Base-by-base conservation (phyloP, 2,888 invertebrate species). In the Emmelina monodactyla region DNA sequence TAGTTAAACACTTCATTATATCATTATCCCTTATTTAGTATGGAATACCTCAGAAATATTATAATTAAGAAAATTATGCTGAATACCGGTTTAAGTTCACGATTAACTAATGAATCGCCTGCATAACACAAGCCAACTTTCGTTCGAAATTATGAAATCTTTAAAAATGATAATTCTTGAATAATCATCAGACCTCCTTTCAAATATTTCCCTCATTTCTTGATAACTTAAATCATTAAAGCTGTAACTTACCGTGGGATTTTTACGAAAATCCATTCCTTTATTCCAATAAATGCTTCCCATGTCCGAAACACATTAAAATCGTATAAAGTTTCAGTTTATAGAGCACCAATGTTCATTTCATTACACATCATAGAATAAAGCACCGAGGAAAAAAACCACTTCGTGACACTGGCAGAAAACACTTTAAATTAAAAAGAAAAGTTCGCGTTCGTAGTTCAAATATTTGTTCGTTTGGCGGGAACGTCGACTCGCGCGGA, bases 401-500 rank as follows among this genome's bases (percentile, higher is more conserved):
- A 25, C 25, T 25, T 25, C 39, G 47, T 46, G 47, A 55, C 70
- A 70, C 70, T 63, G 55, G 56, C 55, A 9, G 25, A n/a, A 4
- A 25, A 25, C 25, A 25, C 4, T 25, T 25, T 25, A 25, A 30
- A 14, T 13, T 34, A 54, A 50, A 55, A 47, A 52, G 55, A 51
- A 47, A 49, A 44, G 34, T 51, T 57, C 50, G 59, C 58, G 63
- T 64, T 66, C 62, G 54, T 54, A 56, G 53, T 71, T 69, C 54
- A 58, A 64, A 58, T 44, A n/a, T n/a, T n/a, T n/a, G n/a, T n/a
- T n/a, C 38, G 59, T 62, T 64, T 64, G 64, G 70, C 68, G 72
- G 68, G 66, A 67, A 60, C 78, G 78, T 71, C 63, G 49, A 62
- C 49, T 67, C 61, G 66, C 64, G 63, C 69, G 53, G 57, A 49